Conservation (phyloP, 2,888 invertebrate genomes). For the Drosophila silvestris region DNA sequence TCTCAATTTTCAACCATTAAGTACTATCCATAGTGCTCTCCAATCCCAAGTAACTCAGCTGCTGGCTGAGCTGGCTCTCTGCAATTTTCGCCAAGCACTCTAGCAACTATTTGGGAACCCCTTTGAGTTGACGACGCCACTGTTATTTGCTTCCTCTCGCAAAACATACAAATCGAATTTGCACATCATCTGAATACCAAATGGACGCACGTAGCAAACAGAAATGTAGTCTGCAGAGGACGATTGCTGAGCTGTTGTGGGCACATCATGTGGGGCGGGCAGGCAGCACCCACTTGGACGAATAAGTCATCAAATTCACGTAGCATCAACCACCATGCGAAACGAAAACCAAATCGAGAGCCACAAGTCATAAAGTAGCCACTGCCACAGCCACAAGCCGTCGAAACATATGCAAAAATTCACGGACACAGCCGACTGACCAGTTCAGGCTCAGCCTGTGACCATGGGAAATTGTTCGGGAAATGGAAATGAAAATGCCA, state of each 20-base stretch:
- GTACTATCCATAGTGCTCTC: neutral
- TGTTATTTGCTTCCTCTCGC: constrained; percentile 48
- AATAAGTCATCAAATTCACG: constrained; percentile 81
- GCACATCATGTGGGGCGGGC: constrained; percentile 24
- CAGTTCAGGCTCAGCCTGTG: constrained; percentile 15
- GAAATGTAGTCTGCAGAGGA: constrained; percentile 47
- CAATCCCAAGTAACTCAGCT: constrained; percentile 24
- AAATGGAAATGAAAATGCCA: constrained; percentile 56
- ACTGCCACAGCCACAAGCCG: constrained; percentile 29
- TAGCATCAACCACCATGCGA: constrained; percentile 53
- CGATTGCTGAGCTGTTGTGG: constrained; percentile 28
- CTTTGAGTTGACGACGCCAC: constrained; percentile 38
- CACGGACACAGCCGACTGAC: constrained; percentile 58
- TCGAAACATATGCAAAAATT: constrained; percentile 82
- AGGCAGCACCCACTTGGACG: constrained; percentile 63
- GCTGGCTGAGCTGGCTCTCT: neutral
- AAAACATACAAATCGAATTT: constrained; percentile 81
- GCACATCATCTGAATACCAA: constrained; percentile 85
- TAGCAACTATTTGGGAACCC: neutral
- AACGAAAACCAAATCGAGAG: constrained; percentile 5
- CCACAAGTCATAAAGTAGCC: constrained; percentile 71
- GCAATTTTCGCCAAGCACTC: neutral
- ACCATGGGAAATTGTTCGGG: constrained; percentile 39
- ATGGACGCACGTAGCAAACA: constrained; percentile 80
- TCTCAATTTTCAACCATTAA: neutral